Percentiles rank a stretch among this genome's conserved stretches.
Evolutionary conservation across 2,888 invertebrate genomes (phyloP).

Genomic region (Troglohyphantes excavatus): DNA sequence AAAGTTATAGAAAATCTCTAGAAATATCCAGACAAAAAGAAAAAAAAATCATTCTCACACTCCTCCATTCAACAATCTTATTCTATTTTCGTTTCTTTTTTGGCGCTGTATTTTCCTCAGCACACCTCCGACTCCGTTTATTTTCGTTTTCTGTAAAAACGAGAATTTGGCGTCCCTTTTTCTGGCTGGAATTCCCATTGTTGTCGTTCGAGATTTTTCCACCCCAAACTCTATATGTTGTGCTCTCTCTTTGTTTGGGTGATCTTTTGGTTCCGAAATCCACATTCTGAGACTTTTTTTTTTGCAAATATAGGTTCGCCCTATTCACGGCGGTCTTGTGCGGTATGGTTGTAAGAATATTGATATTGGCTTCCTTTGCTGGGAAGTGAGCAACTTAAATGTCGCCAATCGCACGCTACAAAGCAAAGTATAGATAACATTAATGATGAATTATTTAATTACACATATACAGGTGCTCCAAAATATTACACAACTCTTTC

Average conservation of each 20-base stretch:
- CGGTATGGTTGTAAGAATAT: not conserved
- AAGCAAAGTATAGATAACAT: too few relatives aligned
- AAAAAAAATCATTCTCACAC: not conserved
- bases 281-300: not conserved
- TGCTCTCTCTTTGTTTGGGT: not conserved
- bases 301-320: not conserved
- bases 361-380: not conserved
- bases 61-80: not conserved
- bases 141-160: constrained; percentile 31
- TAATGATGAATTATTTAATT: too few relatives aligned
- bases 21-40: not conserved
- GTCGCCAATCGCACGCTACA: too few relatives aligned
- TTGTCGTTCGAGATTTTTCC: not conserved
- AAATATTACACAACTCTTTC: too few relatives aligned
- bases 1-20: not conserved
- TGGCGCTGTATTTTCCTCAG: not conserved
- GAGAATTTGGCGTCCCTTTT: constrained; percentile 48
- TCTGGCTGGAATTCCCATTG: constrained; percentile 28
- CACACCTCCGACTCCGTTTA: constrained; percentile 33
- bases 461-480: too few relatives aligned
- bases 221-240: not conserved
- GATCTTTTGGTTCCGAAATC: not conserved
- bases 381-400: not conserved
- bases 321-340: not conserved
- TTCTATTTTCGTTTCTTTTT: not conserved